A percentile compares a stretch with the other conserved stretches of the same genome.
Conservation (phyloP, 2,113 vertebrate species). For the Mesembrinibis cayennensis region DNA sequence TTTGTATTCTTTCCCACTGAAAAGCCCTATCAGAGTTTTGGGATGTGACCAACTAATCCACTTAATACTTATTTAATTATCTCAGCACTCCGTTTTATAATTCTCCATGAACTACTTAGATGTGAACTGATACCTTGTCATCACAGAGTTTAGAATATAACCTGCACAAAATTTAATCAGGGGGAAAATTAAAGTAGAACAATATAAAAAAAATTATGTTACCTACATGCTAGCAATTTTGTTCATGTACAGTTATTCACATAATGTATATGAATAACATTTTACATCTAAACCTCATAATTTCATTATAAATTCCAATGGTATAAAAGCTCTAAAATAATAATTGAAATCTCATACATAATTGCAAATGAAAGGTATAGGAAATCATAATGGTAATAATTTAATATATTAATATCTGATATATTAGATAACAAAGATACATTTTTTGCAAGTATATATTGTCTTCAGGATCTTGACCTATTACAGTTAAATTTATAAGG, state of each 20-base stretch:
- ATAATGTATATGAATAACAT: not conserved
- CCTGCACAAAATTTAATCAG: conserved; percentile 37
- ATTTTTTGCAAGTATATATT: not conserved
- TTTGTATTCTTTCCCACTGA: conserved; percentile 8
- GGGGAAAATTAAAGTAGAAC: conserved; percentile 42
- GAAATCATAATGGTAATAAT: not conserved
- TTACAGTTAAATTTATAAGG: not conserved
- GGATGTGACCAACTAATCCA: conserved; percentile 32
- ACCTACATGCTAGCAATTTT: not conserved
- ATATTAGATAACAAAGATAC: not conserved
- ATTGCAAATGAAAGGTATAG: not conserved
- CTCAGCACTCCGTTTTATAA: conserved; percentile 17
- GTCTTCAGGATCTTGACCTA: not conserved
- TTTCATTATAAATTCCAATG: not conserved
- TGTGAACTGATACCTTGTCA: conserved; percentile 21
- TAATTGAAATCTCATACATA: not conserved
- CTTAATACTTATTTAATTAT: conserved; percentile 53
- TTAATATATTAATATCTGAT: not conserved
- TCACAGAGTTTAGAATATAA: conserved; percentile 15
- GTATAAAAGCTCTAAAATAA: not conserved
- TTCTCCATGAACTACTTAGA: conserved; percentile 35
- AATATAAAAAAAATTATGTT: not conserved
- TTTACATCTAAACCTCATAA: not conserved
- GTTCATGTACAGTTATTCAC: not conserved
- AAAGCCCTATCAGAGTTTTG: not conserved